Percentiles rank a stretch among this genome's conserved stretches.
phyloP scores from a whole-genome alignment of 2,113 vertebrate genomes.

The Marmota flaviventris region DNA sequence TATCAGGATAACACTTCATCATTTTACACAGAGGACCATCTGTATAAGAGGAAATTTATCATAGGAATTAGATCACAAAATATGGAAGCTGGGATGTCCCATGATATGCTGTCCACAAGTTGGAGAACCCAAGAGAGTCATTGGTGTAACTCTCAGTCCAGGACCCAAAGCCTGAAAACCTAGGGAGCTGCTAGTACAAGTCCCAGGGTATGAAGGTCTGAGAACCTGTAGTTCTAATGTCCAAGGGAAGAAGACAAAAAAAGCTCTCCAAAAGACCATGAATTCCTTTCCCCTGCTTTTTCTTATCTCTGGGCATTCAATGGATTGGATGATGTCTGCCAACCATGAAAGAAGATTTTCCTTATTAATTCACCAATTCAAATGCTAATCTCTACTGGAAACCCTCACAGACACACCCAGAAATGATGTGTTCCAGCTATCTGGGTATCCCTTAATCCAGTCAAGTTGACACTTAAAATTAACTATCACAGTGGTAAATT shows the following conservation, averaged over 20 bases:
- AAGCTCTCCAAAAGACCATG: background rate
- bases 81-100: background rate
- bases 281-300: background rate
- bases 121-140: background rate
- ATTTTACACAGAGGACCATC: background rate
- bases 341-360: background rate
- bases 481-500: background rate
- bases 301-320: background rate
- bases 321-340: background rate
- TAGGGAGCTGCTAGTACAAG: too few relatives aligned
- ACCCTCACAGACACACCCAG: background rate
- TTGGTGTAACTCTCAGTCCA: background rate
- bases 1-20: background rate
- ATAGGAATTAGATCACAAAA: background rate
- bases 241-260: background rate
- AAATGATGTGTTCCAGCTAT: background rate
- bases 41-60: background rate
- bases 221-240: background rate
- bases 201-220: background rate
- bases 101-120: background rate
- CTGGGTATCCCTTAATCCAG: background rate
- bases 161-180: background rate
- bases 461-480: background rate
- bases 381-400: background rate
- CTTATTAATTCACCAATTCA: background rate